Evolutionary conservation across 2,888 invertebrate genomes (phyloP), one percentile per base, ranked within the genome.

Genomic region (Agrochola litura): DNA sequence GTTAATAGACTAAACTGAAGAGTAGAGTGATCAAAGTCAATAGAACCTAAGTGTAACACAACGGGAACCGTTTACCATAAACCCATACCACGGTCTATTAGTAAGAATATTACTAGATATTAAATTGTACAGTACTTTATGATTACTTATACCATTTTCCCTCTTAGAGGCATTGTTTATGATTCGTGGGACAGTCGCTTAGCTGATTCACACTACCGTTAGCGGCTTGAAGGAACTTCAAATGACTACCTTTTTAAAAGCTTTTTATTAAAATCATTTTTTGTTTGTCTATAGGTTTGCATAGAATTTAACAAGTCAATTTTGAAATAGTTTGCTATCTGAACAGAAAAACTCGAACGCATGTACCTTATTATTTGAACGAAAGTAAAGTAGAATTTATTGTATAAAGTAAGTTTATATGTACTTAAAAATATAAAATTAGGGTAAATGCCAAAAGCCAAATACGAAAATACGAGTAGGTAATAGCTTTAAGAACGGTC

Each of bases 101-200:
- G 37, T 37, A 87, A 85, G 22, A 63, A 88, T 81, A 89, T 88
- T 83, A 86, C 83, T 84, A 84, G 81, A 80, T 85, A 90, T 89
- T 88, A 87, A 86, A 88, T 79, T 80, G 79, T 88, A 89, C 89
- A 86, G 87, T 88, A 89, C 67, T 77, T 65, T 85, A 87, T 88
- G 78, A 86, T 80, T 74, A 74, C 77, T 80, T 74, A 74, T 78
- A 81, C 49, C 12, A 87, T 83, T 86, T 84, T 76, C 78, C 79
- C 76, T 86, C 78, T 84, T 89, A 92, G 89, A 88, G 89, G 82
- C 87, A 91, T 93, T 92, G 91, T 93, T 80, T 89, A 79, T 88
- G 82, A 91, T 88, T 90, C 92, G 91, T 92, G 92, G 89, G 92
- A 92, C 85, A 81, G 81, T 70, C 84, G 83, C 84, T 86, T 85